Evolutionary conservation across 2,888 invertebrate species (phyloP).

Genomic region (Phragmatobia fuliginosa): DNA sequence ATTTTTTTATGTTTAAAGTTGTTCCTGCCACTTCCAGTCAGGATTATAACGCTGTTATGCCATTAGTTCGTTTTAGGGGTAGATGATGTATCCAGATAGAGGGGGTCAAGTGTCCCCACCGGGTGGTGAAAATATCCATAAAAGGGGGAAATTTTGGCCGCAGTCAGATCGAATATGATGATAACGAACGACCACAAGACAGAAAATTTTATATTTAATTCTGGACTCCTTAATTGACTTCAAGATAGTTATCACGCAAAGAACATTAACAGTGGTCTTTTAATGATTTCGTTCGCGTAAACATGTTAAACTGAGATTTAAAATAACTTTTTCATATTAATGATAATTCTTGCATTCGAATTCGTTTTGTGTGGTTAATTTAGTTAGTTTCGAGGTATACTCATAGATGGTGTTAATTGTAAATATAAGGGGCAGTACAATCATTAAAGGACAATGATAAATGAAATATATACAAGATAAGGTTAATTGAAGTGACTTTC

Average conservation of each 20-base stretch:
- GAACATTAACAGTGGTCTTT: constrained; percentile 76
- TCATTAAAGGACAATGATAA: background rate
- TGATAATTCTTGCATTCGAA: background rate
- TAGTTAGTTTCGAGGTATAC: background rate
- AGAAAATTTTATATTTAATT: constrained; percentile 82
- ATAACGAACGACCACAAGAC: constrained; percentile 79
- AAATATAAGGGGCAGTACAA: background rate
- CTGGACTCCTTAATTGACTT: constrained; percentile 82
- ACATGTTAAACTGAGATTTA: constrained; percentile 8
- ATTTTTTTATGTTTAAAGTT: background rate
- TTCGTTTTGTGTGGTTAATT: background rate
- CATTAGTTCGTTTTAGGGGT: constrained; percentile 84
- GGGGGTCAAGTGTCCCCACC: constrained; percentile 84
- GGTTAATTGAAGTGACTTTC: background rate
- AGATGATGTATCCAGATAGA: constrained; percentile 85
- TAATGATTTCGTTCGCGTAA: constrained; percentile 68
- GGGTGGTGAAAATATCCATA: constrained; percentile 83
- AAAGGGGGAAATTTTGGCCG: constrained; percentile 83
- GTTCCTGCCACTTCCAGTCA: constrained; percentile 56
- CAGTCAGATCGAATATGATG: constrained; percentile 81
- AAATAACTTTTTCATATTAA: background rate
- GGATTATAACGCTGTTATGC: constrained; percentile 60
- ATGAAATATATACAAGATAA: background rate
- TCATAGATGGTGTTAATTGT: background rate
- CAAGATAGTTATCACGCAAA: constrained; percentile 76